Base-by-base conservation (phyloP, 1,140 invertebrate species). In the Diploscapter pachys region DNA sequence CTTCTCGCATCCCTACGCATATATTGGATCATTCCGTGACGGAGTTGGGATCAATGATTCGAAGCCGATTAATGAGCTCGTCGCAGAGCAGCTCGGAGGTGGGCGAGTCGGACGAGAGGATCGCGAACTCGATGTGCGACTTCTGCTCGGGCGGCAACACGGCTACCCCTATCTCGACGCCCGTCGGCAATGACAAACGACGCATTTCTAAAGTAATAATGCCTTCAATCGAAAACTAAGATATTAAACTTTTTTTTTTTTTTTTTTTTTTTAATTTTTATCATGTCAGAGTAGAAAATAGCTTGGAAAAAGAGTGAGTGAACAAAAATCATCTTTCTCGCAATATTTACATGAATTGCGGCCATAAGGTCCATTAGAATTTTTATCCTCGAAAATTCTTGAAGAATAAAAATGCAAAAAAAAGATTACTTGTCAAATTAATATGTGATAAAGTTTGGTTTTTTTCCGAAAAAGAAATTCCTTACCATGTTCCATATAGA, bases 141-240 rank as follows among this genome's bases (percentile, higher is more conserved):
- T 76, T 76, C 51, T 65, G 54, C 5, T 71, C 69, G 9, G 69
- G 68, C 5, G 75, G 75, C 9, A 76, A 48, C 4, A 71, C 69
- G 4, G 75, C 75, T 3, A 76, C 75, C 51, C 75, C 75, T 8
- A 76, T 76, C 52, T 76, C 75, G 3, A 76, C 70, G 54, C 75
- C 75, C 48, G 69, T 64, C 11, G 69, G 55, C 13, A 76, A 57
- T 31, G 75, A 67, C 3, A 76, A 65, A n/a, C 75, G 68, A 53
- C 63, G 51, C 68, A 72, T 67, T 76, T 71, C 75, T 51, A 71
- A 59, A 72, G 65, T 57, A 48, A 9, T 51, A 6, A 8, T 6
- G 5, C 5, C 50, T 67, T 61, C 49, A 9, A 5, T 11, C 13
- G 11, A 71, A 11, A 11, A 71, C 57, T 9, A 9, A 48, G 31